Percentiles rank a stretch among this genome's conserved stretches.
phyloP scores from a whole-genome alignment of 35 echinoderm and acorn worm genomes.

The Chiridota heheva region DNA sequence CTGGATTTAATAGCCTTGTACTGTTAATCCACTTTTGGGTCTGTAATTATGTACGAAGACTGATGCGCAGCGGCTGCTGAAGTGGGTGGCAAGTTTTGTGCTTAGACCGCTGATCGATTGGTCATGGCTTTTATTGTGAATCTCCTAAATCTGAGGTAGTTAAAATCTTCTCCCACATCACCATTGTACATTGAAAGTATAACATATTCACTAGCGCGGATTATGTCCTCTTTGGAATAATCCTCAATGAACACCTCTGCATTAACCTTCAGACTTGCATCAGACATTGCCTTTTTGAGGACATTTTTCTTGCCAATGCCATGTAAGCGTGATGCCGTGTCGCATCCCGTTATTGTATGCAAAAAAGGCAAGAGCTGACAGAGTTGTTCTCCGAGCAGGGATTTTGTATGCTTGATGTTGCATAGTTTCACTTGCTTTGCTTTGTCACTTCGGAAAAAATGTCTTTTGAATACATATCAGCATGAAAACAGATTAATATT shows the following conservation, averaged over 20 bases:
- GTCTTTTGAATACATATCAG: neutral
- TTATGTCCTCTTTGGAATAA: neutral
- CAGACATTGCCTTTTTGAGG: neutral
- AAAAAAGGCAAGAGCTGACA: slow-evolving; percentile 14
- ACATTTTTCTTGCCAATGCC: slow-evolving; percentile 20
- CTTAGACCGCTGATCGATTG: no score
- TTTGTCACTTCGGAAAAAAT: slow-evolving; percentile 34
- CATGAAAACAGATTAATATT: neutral
- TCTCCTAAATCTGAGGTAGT: neutral
- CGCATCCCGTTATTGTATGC: slow-evolving; percentile 43
- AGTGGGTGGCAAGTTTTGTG: no score
- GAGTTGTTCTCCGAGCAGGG: neutral
- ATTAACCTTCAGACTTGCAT: neutral
- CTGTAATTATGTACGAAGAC: no score
- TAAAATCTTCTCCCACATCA: neutral
- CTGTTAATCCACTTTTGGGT: no score
- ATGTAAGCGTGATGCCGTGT: slow-evolving; percentile 27
- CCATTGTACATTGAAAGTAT: neutral
- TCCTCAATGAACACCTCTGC: neutral
- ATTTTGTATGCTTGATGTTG: neutral
- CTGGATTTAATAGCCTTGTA: no score
- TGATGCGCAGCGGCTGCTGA: no score
- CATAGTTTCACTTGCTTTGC: neutral
- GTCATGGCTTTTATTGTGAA: neutral
- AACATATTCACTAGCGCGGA: slow-evolving; percentile 13